phyloP scores from a whole-genome alignment of 2,797 vertebrate genomes.

The Smutsia gigantea region DNA sequence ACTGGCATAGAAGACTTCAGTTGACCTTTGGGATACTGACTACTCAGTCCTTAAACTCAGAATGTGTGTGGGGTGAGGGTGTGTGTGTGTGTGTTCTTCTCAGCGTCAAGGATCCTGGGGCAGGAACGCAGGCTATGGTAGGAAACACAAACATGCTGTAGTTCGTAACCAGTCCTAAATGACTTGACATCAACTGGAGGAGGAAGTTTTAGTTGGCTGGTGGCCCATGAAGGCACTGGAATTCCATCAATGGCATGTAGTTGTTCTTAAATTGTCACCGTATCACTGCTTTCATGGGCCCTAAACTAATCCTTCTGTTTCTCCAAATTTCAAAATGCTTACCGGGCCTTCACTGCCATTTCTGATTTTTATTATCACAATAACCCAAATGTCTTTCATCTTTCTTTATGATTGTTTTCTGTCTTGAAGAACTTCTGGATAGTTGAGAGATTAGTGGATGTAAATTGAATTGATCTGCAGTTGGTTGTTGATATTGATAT shows the following conservation, averaged over 20 bases:
- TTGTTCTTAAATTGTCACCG: background rate
- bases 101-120: background rate
- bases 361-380: background rate
- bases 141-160: background rate
- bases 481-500: background rate
- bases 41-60: background rate
- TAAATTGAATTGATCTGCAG: background rate
- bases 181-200: background rate
- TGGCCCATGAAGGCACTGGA: background rate
- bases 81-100: background rate
- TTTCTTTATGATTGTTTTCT: constrained; percentile 12
- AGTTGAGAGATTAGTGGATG: background rate
- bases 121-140: background rate
- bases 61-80: background rate
- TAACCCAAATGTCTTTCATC: background rate
- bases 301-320: background rate
- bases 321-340: background rate
- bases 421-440: constrained; percentile 23
- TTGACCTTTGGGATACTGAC: background rate
- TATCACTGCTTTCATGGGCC: background rate
- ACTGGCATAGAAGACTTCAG: background rate
- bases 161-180: background rate
- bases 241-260: background rate
- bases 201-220: background rate
- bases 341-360: background rate